phyloP scores from a whole-genome alignment of 2,888 invertebrate species.

The Diogma glabrata region DNA sequence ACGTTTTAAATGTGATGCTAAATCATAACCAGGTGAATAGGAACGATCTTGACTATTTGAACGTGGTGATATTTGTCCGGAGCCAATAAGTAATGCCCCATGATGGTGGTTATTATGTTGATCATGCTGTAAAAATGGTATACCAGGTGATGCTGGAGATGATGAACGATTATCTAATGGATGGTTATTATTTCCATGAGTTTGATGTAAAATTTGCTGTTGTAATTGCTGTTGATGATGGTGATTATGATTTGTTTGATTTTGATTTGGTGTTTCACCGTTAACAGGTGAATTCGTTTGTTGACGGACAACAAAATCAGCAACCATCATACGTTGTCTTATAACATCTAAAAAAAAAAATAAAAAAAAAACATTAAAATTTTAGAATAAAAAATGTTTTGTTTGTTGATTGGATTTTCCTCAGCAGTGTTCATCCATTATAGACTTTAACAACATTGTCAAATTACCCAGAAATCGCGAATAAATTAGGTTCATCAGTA shows the following conservation, averaged over 20 bases:
- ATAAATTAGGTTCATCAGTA: too few species aligned
- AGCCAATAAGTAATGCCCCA: conserved; percentile 24
- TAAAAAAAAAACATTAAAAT: conserved; percentile 3
- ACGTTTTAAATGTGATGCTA: conserved; percentile 43
- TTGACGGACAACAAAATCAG: conserved; percentile 71
- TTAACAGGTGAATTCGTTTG: conserved; percentile 56
- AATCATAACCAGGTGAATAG: conserved; percentile 41
- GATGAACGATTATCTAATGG: conserved; percentile 22
- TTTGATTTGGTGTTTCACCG: conserved; percentile 46
- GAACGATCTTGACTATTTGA: conserved; percentile 31
- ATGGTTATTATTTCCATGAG: conserved; percentile 4
- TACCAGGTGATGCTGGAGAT: conserved; percentile 27
- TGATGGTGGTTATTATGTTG: conserved; percentile 24
- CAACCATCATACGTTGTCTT: conserved; percentile 68
- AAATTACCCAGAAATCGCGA: too few species aligned
- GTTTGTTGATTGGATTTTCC: too few species aligned
- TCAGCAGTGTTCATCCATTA: too few species aligned
- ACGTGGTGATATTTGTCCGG: conserved; percentile 30
- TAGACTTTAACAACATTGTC: too few species aligned
- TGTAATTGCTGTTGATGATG: neutral
- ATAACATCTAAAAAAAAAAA: conserved; percentile 18
- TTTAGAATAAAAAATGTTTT: too few species aligned
- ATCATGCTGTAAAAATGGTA: conserved; percentile 9
- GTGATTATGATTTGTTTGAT: conserved; percentile 27
- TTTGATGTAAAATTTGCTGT: neutral